Conservation (phyloP, 2,888 invertebrate species). For the Athalia rosae region DNA sequence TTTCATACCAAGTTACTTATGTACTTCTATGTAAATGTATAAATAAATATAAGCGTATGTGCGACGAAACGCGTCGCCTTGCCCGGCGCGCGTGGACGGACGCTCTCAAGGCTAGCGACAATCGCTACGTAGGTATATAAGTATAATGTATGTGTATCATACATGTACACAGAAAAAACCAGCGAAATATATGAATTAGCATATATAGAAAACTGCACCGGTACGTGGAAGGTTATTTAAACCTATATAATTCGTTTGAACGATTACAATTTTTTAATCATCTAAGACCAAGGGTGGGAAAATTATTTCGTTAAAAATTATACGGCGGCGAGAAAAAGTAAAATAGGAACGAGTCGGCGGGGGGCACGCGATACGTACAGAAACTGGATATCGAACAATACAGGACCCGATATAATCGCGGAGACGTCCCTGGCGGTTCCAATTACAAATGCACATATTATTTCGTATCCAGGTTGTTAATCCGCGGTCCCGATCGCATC, state of each 20-base stretch:
- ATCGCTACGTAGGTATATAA: slow-evolving; percentile 4
- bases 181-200: not conserved
- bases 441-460: slow-evolving; percentile 52
- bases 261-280: too few relatives aligned
- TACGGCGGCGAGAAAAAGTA: not conserved
- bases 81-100: slow-evolving; percentile 13
- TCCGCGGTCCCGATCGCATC: slow-evolving; percentile 42
- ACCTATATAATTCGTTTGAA: too few relatives aligned
- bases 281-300: not conserved
- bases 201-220: not conserved
- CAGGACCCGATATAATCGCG: slow-evolving; percentile 50
- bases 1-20: not conserved
- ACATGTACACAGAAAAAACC: not conserved
- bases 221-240: too few relatives aligned
- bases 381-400: slow-evolving; percentile 47
- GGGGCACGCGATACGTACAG: not conserved
- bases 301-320: not conserved
- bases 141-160: not conserved
- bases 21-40: slow-evolving; percentile 6
- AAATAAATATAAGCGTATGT: not conserved
- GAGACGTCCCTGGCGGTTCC: slow-evolving; percentile 46
- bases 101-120: slow-evolving; percentile 38
- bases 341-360: not conserved
- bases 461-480: slow-evolving; percentile 47
- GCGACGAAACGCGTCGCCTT: slow-evolving; percentile 5